phyloP scores from a whole-genome alignment of 2,888 invertebrate genomes.

The Xestobium rufovillosum region DNA sequence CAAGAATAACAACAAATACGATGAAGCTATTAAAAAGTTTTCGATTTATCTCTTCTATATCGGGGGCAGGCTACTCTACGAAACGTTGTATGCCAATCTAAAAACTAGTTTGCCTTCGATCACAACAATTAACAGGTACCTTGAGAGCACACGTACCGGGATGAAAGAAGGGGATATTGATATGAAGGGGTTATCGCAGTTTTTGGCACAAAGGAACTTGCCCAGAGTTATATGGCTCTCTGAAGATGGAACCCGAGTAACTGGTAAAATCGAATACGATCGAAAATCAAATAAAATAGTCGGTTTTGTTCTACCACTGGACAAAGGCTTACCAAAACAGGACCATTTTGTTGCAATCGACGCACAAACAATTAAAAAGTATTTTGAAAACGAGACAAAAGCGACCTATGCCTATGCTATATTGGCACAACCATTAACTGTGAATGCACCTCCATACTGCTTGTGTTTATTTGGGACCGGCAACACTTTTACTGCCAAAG shows the following conservation, averaged over 20 bases:
- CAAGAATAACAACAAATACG: background rate
- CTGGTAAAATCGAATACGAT: slow-evolving; percentile 18
- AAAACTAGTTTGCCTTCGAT: slow-evolving; percentile 17
- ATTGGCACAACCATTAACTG: slow-evolving; percentile 4
- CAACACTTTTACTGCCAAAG: slow-evolving; percentile 7
- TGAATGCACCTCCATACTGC: background rate
- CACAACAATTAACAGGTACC: slow-evolving; percentile 17
- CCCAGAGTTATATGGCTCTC: slow-evolving; percentile 20
- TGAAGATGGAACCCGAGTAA: slow-evolving; percentile 26
- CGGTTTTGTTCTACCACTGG: slow-evolving; percentile 7
- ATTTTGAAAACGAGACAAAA: slow-evolving; percentile 6
- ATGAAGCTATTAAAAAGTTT: slow-evolving; percentile 12
- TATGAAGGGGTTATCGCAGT: slow-evolving; percentile 19
- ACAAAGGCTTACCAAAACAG: slow-evolving; percentile 6
- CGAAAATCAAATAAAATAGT: slow-evolving; percentile 7
- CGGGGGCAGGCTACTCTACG: slow-evolving; percentile 22
- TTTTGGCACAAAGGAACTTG: slow-evolving; percentile 17
- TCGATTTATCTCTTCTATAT: slow-evolving; percentile 18
- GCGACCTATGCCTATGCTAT: slow-evolving; percentile 4
- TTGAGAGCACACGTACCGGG: slow-evolving; percentile 13
- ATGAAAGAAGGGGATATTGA: slow-evolving; percentile 21
- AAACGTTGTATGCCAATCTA: slow-evolving; percentile 22
- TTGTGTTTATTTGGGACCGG: slow-evolving; percentile 5
- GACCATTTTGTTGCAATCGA: background rate
- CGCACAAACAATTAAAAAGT: slow-evolving; percentile 1